A percentile compares a stretch with the other conserved stretches of the same genome.
These are phyloP conservation scores for Falco punctatus DNA, from an alignment of 2,113 vertebrate species.

Conservation along the genomic window DNA sequence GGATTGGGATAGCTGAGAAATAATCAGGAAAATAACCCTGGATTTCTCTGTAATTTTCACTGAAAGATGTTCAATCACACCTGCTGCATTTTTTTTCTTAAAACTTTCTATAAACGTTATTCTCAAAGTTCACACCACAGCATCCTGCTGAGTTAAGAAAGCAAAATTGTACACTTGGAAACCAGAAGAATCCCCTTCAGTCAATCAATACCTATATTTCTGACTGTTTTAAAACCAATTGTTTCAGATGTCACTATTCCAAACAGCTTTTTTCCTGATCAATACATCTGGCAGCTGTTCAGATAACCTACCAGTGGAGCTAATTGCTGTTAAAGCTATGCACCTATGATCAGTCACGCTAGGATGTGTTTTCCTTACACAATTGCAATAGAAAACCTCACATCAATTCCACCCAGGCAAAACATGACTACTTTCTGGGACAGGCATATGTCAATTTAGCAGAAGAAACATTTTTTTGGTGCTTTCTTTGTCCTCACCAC, in stretches of 20 bases:
- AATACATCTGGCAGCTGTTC: slow-evolving; percentile 48
- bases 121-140: background rate
- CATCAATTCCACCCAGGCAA: background rate
- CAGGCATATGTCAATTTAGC: background rate
- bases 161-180: background rate
- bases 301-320: slow-evolving; percentile 53
- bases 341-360: background rate
- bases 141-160: slow-evolving; percentile 42
- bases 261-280: slow-evolving; percentile 53
- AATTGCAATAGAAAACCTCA: slow-evolving; percentile 2
- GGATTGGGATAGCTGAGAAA: background rate
- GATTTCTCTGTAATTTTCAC: background rate
- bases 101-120: background rate
- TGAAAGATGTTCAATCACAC: background rate
- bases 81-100: background rate
- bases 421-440: background rate
- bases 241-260: slow-evolving; percentile 54
- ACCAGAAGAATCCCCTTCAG: slow-evolving; percentile 29
- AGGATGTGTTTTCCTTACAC: background rate
- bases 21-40: background rate
- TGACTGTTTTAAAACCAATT: slow-evolving; percentile 52
- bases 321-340: slow-evolving; percentile 52
- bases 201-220: slow-evolving; percentile 60
- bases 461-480: background rate
- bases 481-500: background rate